Conservation (phyloP, 2,113 vertebrate species). For the Orcinus orca region DNA sequence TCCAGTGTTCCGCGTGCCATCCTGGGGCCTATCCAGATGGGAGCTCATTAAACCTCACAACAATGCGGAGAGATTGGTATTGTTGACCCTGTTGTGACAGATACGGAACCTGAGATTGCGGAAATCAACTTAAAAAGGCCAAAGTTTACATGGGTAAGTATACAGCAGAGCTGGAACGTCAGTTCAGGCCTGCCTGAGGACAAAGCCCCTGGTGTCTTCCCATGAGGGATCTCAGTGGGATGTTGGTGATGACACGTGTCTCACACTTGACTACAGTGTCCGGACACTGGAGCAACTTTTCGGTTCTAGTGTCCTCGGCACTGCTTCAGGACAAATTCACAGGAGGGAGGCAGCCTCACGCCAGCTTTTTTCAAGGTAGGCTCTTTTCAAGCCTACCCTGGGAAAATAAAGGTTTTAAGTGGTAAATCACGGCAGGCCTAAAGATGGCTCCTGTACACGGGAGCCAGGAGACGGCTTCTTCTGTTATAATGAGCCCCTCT, state of each 20-base stretch:
- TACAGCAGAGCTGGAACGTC: not conserved
- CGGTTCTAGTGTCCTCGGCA: not conserved
- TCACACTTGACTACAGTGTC: not conserved
- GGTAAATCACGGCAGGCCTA: conserved; percentile 21
- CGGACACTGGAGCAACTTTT: not conserved
- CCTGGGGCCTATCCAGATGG: not conserved
- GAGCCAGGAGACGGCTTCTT: conserved; percentile 5
- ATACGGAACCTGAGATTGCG: not conserved
- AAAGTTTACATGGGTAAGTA: not conserved
- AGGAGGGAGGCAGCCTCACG: not conserved
- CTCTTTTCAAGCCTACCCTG: not conserved
- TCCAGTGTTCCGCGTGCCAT: not conserved
- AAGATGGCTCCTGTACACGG: not conserved
- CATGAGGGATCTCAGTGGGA: not conserved
- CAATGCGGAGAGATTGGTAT: not conserved
- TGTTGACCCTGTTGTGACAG: not conserved
- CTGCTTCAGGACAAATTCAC: not conserved
- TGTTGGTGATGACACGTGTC: not conserved
- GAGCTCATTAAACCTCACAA: not conserved
- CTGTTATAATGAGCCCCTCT: conserved; percentile 82
- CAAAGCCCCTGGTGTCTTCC: not conserved
- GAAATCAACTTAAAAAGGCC: not conserved
- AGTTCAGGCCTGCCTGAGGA: not conserved
- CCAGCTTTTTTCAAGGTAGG: too few relatives aligned
- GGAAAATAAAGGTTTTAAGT: conserved; percentile 46